A percentile compares a stretch with the other conserved stretches of the same genome.
These are phyloP conservation scores for Paratilapia polleni DNA, from an alignment of 2,113 vertebrate species.

Conservation along the genomic window DNA sequence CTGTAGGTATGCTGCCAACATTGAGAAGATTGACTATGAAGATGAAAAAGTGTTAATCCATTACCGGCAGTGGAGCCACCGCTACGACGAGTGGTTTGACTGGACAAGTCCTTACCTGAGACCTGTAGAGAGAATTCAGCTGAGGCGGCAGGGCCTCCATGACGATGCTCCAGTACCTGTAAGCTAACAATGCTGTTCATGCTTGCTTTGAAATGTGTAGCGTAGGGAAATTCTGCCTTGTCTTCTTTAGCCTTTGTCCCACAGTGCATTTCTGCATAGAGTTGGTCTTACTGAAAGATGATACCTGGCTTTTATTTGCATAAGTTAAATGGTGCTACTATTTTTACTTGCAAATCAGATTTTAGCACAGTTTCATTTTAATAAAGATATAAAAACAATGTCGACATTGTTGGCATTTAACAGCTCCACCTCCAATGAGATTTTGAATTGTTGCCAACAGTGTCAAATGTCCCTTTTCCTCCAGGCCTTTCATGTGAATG, in stretches of 20 bases:
- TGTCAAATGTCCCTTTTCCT: conserved; percentile 19
- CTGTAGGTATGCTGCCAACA: conserved; percentile 92
- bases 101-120: conserved; percentile 97
- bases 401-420: neutral
- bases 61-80: conserved; percentile 98
- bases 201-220: neutral
- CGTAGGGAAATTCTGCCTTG: neutral
- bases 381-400: neutral
- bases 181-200: conserved; percentile 57
- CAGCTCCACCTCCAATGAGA: neutral
- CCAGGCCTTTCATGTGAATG: conserved; percentile 93
- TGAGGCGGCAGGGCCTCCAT: conserved; percentile 90
- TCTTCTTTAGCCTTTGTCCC: neutral
- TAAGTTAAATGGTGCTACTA: neutral
- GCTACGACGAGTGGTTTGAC: conserved; percentile 99
- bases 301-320: neutral
- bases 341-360: neutral
- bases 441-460: neutral
- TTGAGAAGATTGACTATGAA: conserved; percentile 95
- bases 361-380: neutral
- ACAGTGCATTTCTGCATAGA: neutral
- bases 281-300: neutral
- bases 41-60: conserved; percentile 96
- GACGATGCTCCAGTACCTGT: conserved; percentile 87
- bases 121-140: conserved; percentile 93